These are phyloP conservation scores for Venustaconcha ellipsiformis DNA, from an alignment of 1,140 invertebrate species.

Conservation along the genomic window DNA sequence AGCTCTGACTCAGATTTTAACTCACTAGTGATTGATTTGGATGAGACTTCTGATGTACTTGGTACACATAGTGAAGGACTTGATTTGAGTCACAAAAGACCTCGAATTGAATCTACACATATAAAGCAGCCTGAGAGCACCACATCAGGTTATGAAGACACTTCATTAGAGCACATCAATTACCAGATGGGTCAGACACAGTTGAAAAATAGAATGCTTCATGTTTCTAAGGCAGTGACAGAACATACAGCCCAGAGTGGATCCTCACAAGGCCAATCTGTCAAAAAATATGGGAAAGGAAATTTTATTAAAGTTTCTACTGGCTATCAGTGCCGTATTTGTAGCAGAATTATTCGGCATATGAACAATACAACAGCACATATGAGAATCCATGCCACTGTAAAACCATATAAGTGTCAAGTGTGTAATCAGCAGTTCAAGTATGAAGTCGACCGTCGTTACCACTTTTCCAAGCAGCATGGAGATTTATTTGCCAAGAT, in stretches of 20 bases:
- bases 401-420: constrained; percentile 30
- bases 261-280: neutral
- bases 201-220: no score
- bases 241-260: neutral
- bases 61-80: no score
- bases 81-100: no score
- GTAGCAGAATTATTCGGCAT: constrained; percentile 26
- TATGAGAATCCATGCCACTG: constrained; percentile 32
- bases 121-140: no score
- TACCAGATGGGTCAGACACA: no score
- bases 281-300: constrained; percentile 32
- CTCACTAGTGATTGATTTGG: no score
- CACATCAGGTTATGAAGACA: no score
- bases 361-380: constrained; percentile 33
- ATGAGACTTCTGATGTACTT: no score
- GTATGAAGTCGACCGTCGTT: constrained; percentile 28
- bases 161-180: no score
- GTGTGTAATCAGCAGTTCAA: constrained; percentile 33
- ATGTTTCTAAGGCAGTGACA: no score
- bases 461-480: constrained; percentile 34
- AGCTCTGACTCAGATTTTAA: no score
- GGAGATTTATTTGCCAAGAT: constrained; percentile 34
- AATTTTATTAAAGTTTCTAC: constrained; percentile 34
- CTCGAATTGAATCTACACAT: no score
- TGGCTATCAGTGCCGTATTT: constrained; percentile 32